These are phyloP conservation scores for Caenorhabditis sp. DNA, from an alignment of 2,888 invertebrate species.

Conservation along the genomic window DNA sequence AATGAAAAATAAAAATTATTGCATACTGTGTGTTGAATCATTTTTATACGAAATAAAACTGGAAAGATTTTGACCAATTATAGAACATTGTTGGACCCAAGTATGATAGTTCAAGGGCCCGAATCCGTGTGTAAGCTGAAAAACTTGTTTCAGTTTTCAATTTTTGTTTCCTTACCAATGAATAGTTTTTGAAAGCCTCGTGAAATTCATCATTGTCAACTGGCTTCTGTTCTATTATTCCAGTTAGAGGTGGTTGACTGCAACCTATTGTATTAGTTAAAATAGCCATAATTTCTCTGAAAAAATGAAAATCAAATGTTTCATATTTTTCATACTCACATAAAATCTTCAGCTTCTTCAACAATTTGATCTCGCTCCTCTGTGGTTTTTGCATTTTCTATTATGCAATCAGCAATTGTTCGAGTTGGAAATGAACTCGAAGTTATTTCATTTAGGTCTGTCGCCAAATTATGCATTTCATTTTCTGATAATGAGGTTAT, in stretches of 20 bases:
- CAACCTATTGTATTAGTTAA: too few species aligned
- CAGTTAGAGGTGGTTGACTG: background rate
- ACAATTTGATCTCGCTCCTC: background rate
- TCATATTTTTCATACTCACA: background rate
- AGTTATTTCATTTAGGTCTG: background rate
- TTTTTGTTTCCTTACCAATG: background rate
- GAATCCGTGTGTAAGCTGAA: slow-evolving; percentile 4
- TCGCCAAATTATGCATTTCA: background rate
- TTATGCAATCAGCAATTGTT: background rate
- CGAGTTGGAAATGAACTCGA: background rate
- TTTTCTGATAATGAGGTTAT: slow-evolving; percentile 2
- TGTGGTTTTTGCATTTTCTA: background rate
- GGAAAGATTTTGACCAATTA: background rate
- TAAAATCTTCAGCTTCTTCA: slow-evolving; percentile 1
- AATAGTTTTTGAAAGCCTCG: background rate
- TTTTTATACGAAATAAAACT: background rate
- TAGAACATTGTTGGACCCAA: background rate
- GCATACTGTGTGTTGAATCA: too few species aligned
- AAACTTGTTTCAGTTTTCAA: background rate
- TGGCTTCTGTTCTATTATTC: background rate
- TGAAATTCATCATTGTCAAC: background rate
- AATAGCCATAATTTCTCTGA: background rate
- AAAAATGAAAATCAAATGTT: background rate
- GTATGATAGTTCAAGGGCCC: background rate
- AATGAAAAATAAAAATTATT: too few species aligned